Evolutionary conservation across 2,888 invertebrate genomes (phyloP).

Genomic region (Drosophila crucigera): DNA sequence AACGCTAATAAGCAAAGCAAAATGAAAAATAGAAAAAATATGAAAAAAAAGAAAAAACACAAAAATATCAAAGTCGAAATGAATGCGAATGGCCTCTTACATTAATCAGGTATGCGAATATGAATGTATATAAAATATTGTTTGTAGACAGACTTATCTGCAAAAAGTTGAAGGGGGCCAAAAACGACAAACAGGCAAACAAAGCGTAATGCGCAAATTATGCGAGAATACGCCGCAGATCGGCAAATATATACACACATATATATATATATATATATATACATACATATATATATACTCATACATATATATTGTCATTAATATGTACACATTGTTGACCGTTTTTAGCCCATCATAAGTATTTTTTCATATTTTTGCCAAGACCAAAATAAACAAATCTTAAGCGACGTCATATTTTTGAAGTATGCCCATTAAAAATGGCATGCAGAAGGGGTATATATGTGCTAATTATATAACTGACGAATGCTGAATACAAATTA

Average conservation of each 20-base stretch:
- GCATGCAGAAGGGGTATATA: background rate
- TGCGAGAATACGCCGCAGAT: slow-evolving; percentile 31
- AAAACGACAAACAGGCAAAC: slow-evolving; percentile 30
- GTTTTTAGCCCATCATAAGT: slow-evolving; percentile 52
- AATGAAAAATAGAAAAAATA: background rate
- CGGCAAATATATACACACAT: slow-evolving; percentile 1
- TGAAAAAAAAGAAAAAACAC: slow-evolving; percentile 13
- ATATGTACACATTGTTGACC: slow-evolving; percentile 36
- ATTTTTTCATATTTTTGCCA: slow-evolving; percentile 68
- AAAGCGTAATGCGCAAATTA: slow-evolving; percentile 74
- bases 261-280: background rate
- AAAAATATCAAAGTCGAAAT: slow-evolving; percentile 31
- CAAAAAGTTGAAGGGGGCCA: slow-evolving; percentile 25
- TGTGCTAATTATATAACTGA: background rate
- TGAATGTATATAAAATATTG: slow-evolving; percentile 4
- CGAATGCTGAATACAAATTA: background rate
- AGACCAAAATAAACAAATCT: slow-evolving; percentile 58
- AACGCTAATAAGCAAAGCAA: slow-evolving; percentile 18
- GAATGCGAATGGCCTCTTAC: slow-evolving; percentile 75
- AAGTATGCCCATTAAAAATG: background rate
- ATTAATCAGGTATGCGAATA: slow-evolving; percentile 7
- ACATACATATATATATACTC: background rate
- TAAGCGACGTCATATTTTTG: slow-evolving; percentile 18
- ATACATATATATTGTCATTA: background rate
- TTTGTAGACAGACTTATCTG: slow-evolving; percentile 22